Conservation (phyloP, 2,797 vertebrate species). For the Cossypha niveicapilla region DNA sequence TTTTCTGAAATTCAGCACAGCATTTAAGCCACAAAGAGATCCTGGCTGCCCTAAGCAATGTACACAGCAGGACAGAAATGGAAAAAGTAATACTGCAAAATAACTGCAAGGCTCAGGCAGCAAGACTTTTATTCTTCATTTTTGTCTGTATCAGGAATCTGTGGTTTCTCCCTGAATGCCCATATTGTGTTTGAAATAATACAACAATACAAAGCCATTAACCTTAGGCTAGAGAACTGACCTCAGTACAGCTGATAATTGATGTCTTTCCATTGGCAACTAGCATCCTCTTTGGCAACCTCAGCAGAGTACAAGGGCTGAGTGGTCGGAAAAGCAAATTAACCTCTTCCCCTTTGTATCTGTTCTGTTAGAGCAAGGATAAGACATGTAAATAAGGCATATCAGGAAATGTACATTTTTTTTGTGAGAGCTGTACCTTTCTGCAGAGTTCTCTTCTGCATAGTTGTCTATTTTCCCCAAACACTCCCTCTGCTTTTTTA, state of each 20-base stretch:
- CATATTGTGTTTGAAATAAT: conserved; percentile 57
- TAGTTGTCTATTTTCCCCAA: background rate
- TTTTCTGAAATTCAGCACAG: background rate
- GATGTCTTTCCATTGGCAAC: conserved; percentile 59
- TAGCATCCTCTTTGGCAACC: conserved; percentile 44
- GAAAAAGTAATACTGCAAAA: conserved; percentile 33
- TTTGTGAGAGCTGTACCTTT: background rate
- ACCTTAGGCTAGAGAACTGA: conserved; percentile 36
- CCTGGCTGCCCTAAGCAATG: background rate
- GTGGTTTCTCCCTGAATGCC: conserved; percentile 37
- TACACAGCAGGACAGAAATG: background rate
- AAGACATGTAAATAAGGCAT: conserved; percentile 29
- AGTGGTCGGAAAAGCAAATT: conserved; percentile 55
- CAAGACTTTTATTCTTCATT: background rate
- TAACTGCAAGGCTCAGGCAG: background rate
- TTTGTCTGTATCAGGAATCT: conserved; percentile 25
- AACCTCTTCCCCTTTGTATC: conserved; percentile 55
- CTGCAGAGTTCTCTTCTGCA: background rate
- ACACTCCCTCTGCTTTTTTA: background rate
- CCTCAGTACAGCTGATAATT: conserved; percentile 45
- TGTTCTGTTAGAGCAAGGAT: conserved; percentile 9
- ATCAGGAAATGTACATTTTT: background rate
- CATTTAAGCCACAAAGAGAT: background rate
- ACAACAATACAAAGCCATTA: conserved; percentile 53
- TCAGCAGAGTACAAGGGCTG: conserved; percentile 20